These are phyloP conservation scores for Drosophila sproati DNA, from an alignment of 1,140 invertebrate species.

Conservation along the genomic window DNA sequence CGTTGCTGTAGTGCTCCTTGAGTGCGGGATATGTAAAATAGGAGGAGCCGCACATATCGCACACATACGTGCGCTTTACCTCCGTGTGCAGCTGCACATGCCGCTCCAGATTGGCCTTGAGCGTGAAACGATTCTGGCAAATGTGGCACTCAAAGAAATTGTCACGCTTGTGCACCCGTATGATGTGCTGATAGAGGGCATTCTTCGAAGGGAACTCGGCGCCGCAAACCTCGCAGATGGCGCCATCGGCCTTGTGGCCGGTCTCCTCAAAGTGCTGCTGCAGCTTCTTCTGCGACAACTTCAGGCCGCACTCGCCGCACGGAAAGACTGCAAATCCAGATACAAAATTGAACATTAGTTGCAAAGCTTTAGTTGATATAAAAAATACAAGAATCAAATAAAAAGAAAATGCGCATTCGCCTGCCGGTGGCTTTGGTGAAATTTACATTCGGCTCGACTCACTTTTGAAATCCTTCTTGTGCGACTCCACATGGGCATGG, in stretches of 20 bases:
- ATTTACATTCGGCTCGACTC: conserved; percentile 82
- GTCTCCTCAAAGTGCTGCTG: conserved; percentile 82
- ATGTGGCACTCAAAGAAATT: conserved; percentile 84
- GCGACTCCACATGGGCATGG: conserved; percentile 82
- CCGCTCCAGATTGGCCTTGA: conserved; percentile 82
- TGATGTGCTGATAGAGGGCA: conserved; percentile 81
- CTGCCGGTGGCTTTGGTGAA: conserved; percentile 56
- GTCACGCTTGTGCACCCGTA: conserved; percentile 78
- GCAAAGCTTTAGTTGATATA: neutral
- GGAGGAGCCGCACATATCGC: conserved; percentile 82
- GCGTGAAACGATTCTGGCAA: conserved; percentile 83
- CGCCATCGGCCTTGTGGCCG: conserved; percentile 79
- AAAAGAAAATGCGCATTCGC: conserved; percentile 1
- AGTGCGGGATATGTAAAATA: conserved; percentile 84
- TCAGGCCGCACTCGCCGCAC: conserved; percentile 78
- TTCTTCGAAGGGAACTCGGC: conserved; percentile 78
- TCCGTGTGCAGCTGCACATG: conserved; percentile 84
- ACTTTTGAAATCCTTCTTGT: conserved; percentile 84
- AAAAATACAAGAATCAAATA: neutral
- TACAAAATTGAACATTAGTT: neutral
- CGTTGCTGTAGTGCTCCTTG: conserved; percentile 83
- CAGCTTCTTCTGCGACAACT: conserved; percentile 79
- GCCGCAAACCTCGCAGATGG: conserved; percentile 83
- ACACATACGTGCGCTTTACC: conserved; percentile 82
- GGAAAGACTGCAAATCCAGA: conserved; percentile 61